Base-by-base conservation (phyloP, 2,888 invertebrate genomes). In the Brachyptera putata region DNA sequence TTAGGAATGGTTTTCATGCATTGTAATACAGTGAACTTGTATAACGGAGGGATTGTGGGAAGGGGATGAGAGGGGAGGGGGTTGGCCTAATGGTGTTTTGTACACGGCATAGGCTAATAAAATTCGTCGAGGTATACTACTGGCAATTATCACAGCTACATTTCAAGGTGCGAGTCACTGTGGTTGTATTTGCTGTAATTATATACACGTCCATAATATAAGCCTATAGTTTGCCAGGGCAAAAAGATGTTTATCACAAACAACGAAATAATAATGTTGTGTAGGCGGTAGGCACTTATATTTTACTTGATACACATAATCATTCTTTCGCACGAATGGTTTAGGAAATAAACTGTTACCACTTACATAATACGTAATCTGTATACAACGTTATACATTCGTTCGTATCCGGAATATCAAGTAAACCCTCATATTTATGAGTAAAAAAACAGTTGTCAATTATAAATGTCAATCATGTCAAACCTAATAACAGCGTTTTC, bases 121-220 rank as follows among this genome's bases (percentile, higher is more conserved):
- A 53, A 53, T 36, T 14, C 36, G 34, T 34, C 36, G n/a, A 22
- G 53, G 36, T 53, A 53, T 53, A 53, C 36, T 53, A 53, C 53
- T 53, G 53, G 53, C 53, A 53, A 53, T 53, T 53, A 53, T 34
- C 53, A 18, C 53, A 36, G 36, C 53, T 36, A 22, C 53, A 30
- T 36, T 34, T 22, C 16, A 13, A 34, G 36, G 16, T 50, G 26
- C 26, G 49, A 22, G 16, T 4, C 14, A 4, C 25, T 18, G 16
- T 21, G 7, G 21, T 14, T 22, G 25, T 50, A 4, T 7, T 16
- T 25, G 53, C 25, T 3, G 11, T 5, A 11, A 36, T 11, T 14
- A 14, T n/a, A n/a, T 16, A 16, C n/a, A 21, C 24, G n/a, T 11
- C 34, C 14, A 18, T 18, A 41, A 18, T 41, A 41, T 41, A 41